A percentile compares a stretch with the other conserved stretches of the same genome.
Conservation (phyloP, 2,113 vertebrate genomes). For the Ptilonorhynchus violaceus region DNA sequence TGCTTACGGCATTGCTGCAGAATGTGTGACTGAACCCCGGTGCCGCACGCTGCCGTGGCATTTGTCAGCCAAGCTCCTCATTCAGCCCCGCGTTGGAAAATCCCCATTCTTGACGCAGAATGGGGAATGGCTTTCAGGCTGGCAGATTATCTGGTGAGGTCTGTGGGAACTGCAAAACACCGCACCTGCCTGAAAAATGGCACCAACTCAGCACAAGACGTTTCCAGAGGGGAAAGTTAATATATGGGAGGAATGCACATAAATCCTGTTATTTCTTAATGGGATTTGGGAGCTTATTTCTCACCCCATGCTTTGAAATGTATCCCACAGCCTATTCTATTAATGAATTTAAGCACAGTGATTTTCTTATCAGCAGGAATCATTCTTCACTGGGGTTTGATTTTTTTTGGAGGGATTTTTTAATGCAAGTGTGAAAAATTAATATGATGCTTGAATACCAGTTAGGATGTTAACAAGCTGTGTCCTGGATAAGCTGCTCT, state of each 20-base stretch:
- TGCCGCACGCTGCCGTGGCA: not conserved
- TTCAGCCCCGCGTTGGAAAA: not conserved
- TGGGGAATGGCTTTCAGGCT: constrained; percentile 28
- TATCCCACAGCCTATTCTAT: constrained; percentile 26
- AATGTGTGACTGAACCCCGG: not conserved
- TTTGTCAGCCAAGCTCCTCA: not conserved
- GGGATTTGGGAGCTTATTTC: constrained; percentile 67
- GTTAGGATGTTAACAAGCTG: constrained; percentile 54
- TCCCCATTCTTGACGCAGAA: constrained; percentile 38
- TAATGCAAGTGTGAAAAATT: constrained; percentile 54
- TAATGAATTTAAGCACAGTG: constrained; percentile 44
- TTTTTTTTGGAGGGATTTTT: not conserved
- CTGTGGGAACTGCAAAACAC: constrained; percentile 37
- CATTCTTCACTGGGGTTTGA: not conserved
- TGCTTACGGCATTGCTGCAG: not conserved
- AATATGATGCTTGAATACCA: constrained; percentile 21
- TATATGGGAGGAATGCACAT: constrained; percentile 69
- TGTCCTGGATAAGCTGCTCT: constrained; percentile 19
- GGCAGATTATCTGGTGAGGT: constrained; percentile 39
- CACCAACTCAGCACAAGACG: constrained; percentile 33
- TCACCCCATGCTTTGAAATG: constrained; percentile 50
- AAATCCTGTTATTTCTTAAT: constrained; percentile 72
- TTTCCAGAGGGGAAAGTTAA: constrained; percentile 64
- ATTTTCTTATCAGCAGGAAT: constrained; percentile 54
- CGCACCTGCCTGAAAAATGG: constrained; percentile 45